Percentiles rank a stretch among this genome's conserved stretches.
Evolutionary conservation across 2,113 vertebrate species (phyloP).

Genomic region (Ciconia maguari): DNA sequence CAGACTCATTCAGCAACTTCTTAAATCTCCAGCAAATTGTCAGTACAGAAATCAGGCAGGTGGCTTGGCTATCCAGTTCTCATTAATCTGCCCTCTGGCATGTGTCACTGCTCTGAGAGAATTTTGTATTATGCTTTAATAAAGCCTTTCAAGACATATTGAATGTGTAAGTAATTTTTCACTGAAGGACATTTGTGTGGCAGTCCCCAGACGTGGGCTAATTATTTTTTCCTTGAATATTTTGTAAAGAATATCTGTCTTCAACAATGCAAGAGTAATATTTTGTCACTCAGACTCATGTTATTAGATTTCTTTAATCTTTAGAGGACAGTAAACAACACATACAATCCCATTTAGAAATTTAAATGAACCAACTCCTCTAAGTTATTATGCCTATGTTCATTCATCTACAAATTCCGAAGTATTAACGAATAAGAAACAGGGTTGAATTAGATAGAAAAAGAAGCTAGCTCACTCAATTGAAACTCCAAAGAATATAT

Average conservation of each 20-base stretch:
- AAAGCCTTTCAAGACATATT: neutral
- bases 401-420: neutral
- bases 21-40: neutral
- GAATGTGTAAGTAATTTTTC: constrained; percentile 38
- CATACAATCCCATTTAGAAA: neutral
- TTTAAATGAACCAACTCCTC: neutral
- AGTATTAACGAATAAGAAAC: neutral
- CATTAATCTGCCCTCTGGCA: constrained; percentile 39
- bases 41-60: constrained; percentile 1
- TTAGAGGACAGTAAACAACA: neutral
- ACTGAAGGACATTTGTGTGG: neutral
- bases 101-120: neutral
- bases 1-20: neutral
- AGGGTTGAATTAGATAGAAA: neutral
- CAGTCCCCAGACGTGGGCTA: neutral
- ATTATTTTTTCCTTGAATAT: neutral
- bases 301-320: neutral
- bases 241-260: neutral
- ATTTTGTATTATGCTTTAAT: constrained; percentile 38
- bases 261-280: neutral
- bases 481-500: neutral
- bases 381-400: neutral
- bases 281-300: neutral
- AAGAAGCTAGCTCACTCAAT: neutral
- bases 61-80: neutral